These are phyloP conservation scores for Podarcis muralis DNA, from an alignment of 2,113 vertebrate species.

Conservation along the genomic window DNA sequence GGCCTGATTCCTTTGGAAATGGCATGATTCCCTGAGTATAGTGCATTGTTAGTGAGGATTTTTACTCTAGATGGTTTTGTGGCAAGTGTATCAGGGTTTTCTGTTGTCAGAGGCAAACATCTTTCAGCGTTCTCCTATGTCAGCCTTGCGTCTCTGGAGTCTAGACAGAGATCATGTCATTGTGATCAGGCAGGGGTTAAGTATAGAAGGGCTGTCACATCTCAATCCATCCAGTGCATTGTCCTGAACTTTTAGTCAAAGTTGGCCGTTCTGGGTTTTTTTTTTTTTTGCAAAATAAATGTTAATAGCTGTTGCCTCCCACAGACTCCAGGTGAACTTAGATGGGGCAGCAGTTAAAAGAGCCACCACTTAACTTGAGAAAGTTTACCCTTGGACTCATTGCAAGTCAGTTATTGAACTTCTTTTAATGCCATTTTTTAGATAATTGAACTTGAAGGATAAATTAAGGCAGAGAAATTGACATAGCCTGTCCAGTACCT, in stretches of 20 bases:
- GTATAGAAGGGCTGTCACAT: neutral
- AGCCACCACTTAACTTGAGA: neutral
- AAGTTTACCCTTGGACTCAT: slow-evolving; percentile 12
- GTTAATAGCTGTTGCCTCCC: neutral
- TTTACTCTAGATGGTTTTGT: too few species aligned
- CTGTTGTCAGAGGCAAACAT: neutral
- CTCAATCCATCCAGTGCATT: neutral
- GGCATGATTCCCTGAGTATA: too few species aligned
- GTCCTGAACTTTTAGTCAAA: too few species aligned
- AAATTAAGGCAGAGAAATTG: neutral
- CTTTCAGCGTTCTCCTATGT: too few species aligned
- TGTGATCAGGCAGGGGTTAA: neutral
- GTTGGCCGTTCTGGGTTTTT: too few species aligned
- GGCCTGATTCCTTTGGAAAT: too few species aligned
- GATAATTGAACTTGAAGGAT: neutral
- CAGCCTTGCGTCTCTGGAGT: neutral
- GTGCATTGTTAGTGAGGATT: too few species aligned
- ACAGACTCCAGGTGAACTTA: neutral
- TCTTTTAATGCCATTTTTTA: neutral
- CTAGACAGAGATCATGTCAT: neutral
- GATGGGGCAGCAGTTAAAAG: slow-evolving; percentile 9
- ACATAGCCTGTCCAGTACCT: neutral
- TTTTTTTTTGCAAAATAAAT: neutral
- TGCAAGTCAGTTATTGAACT: neutral
- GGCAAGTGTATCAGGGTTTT: neutral